Conservation (phyloP, 2,797 vertebrate species). For the Tauraco hartlaubi region DNA sequence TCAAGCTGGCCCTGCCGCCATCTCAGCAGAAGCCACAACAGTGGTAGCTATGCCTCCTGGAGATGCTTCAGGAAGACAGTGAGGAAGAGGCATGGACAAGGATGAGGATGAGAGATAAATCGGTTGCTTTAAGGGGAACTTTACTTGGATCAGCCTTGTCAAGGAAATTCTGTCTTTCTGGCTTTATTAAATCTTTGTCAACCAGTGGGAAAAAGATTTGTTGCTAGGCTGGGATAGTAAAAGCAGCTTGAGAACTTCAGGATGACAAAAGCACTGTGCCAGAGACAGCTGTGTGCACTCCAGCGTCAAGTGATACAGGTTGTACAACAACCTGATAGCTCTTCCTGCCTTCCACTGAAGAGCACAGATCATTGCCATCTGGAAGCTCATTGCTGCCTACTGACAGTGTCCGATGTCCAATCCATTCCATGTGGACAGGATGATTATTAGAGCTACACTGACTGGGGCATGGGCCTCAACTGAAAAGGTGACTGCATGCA, state of each 20-base stretch:
- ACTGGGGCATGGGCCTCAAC: not conserved
- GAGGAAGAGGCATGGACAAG: not conserved
- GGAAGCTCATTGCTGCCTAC: not conserved
- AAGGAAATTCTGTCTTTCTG: not conserved
- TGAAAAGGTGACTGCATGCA: not conserved
- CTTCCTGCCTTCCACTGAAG: not conserved
- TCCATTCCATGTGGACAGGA: not conserved
- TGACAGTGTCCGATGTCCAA: not conserved
- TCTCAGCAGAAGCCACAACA: not conserved
- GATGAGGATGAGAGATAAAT: not conserved
- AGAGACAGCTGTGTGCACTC: not conserved
- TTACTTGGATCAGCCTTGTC: not conserved
- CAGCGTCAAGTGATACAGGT: not conserved
- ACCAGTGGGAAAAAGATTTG: not conserved
- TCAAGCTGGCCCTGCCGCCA: not conserved
- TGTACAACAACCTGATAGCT: not conserved
- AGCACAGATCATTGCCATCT: not conserved
- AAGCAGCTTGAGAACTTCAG: not conserved
- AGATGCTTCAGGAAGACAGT: not conserved
- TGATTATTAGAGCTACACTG: not conserved
- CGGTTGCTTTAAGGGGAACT: not conserved
- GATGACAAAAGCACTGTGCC: not conserved
- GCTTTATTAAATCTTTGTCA: not conserved
- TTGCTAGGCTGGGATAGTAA: not conserved
- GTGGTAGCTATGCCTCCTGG: not conserved